These are phyloP conservation scores for Schizopygopsis pylzovi DNA, from an alignment of 2,797 vertebrate genomes.

Conservation along the genomic window DNA sequence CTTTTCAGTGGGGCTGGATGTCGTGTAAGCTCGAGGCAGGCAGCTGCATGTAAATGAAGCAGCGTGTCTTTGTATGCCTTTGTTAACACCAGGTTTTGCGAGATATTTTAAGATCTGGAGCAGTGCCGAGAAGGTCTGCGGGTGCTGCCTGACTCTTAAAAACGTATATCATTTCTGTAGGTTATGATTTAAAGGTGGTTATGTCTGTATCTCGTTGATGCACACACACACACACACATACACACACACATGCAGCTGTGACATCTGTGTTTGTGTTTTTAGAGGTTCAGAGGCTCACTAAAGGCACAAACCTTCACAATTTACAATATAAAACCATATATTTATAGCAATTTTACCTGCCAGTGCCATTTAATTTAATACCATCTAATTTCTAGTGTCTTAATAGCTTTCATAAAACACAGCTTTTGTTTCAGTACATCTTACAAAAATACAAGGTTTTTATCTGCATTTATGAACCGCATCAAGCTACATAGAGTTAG, in stretches of 20 bases:
- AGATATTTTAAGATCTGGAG: constrained; percentile 57
- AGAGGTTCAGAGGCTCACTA: neutral
- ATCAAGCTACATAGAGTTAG: neutral
- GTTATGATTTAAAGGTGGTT: constrained; percentile 31
- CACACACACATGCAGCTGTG: neutral
- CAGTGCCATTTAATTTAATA: neutral
- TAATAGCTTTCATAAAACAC: constrained; percentile 4
- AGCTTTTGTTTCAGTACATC: neutral
- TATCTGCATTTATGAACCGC: constrained; percentile 7
- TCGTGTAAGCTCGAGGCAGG: constrained; percentile 52
- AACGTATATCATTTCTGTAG: constrained; percentile 23
- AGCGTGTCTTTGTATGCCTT: constrained; percentile 44
- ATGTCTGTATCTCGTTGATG: neutral
- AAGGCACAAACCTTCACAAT: neutral
- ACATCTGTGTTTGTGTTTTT: neutral
- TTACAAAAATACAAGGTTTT: neutral
- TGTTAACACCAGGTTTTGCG: constrained; percentile 31
- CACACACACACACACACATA: neutral
- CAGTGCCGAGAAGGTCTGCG: constrained; percentile 39
- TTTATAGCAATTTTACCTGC: neutral
- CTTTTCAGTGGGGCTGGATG: constrained; percentile 45
- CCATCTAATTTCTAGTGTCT: neutral
- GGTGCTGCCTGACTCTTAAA: constrained; percentile 25
- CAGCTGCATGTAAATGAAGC: constrained; percentile 62
- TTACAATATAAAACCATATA: neutral